Conservation (phyloP, 2,888 invertebrate species). For the Drosophila quinaria region DNA sequence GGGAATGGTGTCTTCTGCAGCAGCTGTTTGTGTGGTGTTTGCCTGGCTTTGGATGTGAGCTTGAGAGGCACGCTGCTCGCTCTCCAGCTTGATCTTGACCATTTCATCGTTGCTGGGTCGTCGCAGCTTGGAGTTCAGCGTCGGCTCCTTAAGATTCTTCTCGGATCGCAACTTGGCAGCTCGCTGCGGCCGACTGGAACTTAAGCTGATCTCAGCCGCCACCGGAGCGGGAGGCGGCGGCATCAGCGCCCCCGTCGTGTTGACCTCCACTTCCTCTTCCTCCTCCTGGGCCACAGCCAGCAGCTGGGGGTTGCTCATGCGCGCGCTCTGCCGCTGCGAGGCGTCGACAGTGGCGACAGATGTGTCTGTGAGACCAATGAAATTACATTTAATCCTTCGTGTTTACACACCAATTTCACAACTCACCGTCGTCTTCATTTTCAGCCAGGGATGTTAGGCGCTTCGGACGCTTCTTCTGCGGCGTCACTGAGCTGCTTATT, state of each 20-base stretch:
- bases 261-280: conserved; percentile 16
- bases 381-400: not conserved
- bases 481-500: conserved; percentile 62
- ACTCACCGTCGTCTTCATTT: conserved; percentile 59
- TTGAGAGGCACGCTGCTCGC: conserved; percentile 79
- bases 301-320: conserved; percentile 67
- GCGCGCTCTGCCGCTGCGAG: conserved; percentile 45
- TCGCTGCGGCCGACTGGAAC: conserved; percentile 79
- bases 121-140: conserved; percentile 73
- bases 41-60: conserved; percentile 8
- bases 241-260: conserved; percentile 62
- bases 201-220: conserved; percentile 49
- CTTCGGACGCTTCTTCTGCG: conserved; percentile 83
- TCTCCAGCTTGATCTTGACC: conserved; percentile 77
- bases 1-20: not conserved
- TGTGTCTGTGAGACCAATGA: not conserved
- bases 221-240: conserved; percentile 72
- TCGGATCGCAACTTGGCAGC: conserved; percentile 82
- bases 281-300: conserved; percentile 51
- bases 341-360: not conserved
- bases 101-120: conserved; percentile 65
- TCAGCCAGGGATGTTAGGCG: conserved; percentile 75
- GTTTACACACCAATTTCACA: conserved; percentile 7
- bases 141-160: conserved; percentile 78
- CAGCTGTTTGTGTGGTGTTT: not conserved